Evolutionary conservation across 2,113 vertebrate species (phyloP).

Genomic region (Apaloderma vittatum): DNA sequence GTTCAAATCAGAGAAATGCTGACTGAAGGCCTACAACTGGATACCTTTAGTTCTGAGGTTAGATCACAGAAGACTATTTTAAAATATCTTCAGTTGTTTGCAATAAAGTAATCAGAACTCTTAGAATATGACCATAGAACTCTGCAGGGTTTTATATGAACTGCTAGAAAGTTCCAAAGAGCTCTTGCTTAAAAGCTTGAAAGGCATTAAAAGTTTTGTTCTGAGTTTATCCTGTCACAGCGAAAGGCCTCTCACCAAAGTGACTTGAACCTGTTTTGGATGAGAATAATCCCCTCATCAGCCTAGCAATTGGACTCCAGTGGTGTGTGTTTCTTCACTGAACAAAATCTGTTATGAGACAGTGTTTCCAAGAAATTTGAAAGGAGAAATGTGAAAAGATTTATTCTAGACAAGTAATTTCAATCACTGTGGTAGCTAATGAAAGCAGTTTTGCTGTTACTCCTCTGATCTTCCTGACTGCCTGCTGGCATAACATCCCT

Average conservation of each 20-base stretch:
- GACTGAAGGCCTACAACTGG: background rate
- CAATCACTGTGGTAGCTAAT: background rate
- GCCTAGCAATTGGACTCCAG: background rate
- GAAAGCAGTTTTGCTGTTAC: background rate
- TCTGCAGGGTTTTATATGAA: background rate
- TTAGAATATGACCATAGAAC: too few relatives aligned
- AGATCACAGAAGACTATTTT: background rate
- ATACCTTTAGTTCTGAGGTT: background rate
- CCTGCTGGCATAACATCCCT: background rate
- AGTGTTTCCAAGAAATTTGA: constrained; percentile 2
- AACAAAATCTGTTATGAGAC: constrained; percentile 2
- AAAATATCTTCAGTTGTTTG: background rate
- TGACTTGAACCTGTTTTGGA: background rate
- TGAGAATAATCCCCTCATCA: constrained; percentile 5
- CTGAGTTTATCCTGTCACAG: background rate
- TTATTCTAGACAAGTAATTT: constrained; percentile 28
- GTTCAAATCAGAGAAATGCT: background rate
- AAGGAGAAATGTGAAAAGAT: background rate
- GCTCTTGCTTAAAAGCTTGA: background rate
- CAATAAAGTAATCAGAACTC: background rate
- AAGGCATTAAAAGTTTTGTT: background rate
- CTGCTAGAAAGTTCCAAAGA: background rate
- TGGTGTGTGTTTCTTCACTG: background rate
- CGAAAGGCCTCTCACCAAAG: background rate
- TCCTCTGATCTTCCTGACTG: constrained; percentile 21